These are phyloP conservation scores for Brienomyrus brachyistius DNA, from an alignment of 2,113 vertebrate species.

Conservation along the genomic window DNA sequence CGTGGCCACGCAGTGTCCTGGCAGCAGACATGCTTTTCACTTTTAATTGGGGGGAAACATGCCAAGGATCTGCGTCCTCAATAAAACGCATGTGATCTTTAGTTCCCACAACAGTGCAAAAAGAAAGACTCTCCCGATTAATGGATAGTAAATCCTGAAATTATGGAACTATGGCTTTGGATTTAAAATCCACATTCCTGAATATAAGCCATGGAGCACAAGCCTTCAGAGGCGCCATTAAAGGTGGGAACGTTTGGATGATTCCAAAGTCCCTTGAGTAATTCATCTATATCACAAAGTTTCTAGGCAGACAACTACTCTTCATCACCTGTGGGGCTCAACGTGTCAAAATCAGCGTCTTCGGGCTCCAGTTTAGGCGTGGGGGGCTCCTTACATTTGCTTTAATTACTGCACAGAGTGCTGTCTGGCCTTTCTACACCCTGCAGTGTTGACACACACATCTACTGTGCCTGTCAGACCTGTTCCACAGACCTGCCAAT, in stretches of 20 bases:
- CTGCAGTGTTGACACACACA: neutral
- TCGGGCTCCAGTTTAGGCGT: neutral
- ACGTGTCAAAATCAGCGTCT: neutral
- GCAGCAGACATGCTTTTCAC: neutral
- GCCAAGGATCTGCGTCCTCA: neutral
- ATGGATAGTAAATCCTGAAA: neutral
- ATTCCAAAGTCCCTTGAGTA: neutral
- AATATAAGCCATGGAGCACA: neutral
- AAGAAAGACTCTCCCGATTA: neutral
- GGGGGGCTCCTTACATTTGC: neutral
- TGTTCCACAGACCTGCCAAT: slow-evolving; percentile 41
- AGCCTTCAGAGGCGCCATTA: neutral
- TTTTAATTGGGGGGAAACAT: neutral
- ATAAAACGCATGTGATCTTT: neutral
- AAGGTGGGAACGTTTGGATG: neutral
- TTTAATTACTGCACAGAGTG: neutral
- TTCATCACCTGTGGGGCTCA: neutral
- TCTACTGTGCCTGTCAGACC: neutral
- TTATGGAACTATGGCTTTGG: neutral
- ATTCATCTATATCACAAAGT: neutral
- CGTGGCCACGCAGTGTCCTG: neutral
- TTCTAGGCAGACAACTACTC: neutral
- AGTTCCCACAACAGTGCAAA: neutral
- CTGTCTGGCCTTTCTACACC: neutral
- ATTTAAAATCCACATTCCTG: neutral